phyloP scores from a whole-genome alignment of 2,888 invertebrate genomes.

The Microctonus brassicae region DNA sequence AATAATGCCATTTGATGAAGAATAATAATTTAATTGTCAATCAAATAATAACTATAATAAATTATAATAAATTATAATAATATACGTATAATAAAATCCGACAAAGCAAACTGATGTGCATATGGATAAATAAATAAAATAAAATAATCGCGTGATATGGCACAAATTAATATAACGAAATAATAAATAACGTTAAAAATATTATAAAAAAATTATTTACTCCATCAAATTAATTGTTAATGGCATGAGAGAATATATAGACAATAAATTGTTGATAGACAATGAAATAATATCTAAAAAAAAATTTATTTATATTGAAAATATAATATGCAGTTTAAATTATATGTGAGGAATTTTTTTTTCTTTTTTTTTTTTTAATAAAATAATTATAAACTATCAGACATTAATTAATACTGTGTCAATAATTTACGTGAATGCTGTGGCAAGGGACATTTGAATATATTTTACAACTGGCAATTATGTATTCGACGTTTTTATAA shows the following conservation, averaged over 20 bases:
- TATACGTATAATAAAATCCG: not conserved
- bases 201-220: not conserved
- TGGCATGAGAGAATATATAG: not conserved
- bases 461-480: conserved; percentile 29
- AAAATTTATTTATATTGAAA: too few relatives aligned
- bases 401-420: conserved; percentile 22
- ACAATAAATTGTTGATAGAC: not conserved
- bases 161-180: conserved; percentile 6
- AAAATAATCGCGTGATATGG: conserved; percentile 46
- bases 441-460: conserved; percentile 10
- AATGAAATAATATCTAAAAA: conserved; percentile 10
- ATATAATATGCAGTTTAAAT: too few relatives aligned
- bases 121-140: not conserved
- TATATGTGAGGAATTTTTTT: too few relatives aligned
- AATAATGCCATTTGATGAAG: not conserved
- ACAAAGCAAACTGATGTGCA: too few relatives aligned
- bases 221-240: conserved; percentile 9
- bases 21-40: conserved; percentile 27
- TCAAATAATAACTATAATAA: conserved; percentile 9
- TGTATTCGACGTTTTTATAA: conserved; percentile 4
- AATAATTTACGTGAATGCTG: conserved; percentile 7
- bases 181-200: not conserved
- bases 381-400: not conserved
- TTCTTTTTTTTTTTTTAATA: not conserved
- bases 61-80: not conserved